These are phyloP conservation scores for Willowsia nigromaculata DNA, from an alignment of 2,888 invertebrate genomes.

Conservation along the genomic window DNA sequence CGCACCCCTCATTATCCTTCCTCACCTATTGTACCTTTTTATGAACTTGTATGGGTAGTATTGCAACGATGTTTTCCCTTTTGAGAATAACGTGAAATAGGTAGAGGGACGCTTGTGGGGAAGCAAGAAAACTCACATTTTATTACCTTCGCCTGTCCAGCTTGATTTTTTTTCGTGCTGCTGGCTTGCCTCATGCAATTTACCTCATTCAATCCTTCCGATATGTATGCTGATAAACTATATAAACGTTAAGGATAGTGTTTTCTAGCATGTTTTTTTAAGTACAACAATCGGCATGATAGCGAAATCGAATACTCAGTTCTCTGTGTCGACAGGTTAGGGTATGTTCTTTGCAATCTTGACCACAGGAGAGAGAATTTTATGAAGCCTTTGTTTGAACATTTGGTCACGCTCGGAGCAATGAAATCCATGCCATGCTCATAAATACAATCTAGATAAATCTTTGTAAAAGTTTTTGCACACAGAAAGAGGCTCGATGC, in stretches of 20 bases:
- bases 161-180: constrained; percentile 39
- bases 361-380: constrained; percentile 64
- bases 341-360: constrained; percentile 55
- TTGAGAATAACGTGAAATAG: constrained; percentile 11
- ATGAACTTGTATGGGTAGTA: constrained; percentile 20
- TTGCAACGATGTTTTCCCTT: constrained; percentile 6
- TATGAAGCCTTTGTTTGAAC: constrained; percentile 66
- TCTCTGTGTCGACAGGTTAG: constrained; percentile 65
- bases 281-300: constrained; percentile 9
- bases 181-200: constrained; percentile 55
- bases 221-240: constrained; percentile 5
- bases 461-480: constrained; percentile 43
- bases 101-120: background rate
- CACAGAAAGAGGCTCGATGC: constrained; percentile 15
- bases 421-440: constrained; percentile 48
- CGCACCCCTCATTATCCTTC: constrained; percentile 58
- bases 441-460: constrained; percentile 65
- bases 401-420: constrained; percentile 67
- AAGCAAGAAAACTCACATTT: constrained; percentile 31
- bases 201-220: constrained; percentile 25
- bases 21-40: constrained; percentile 46
- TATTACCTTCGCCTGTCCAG: constrained; percentile 62
- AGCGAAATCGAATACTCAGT: constrained; percentile 31
- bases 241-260: background rate
- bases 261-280: background rate